A percentile compares a stretch with the other conserved stretches of the same genome.
These are phyloP conservation scores for Lithophane ornitopus DNA, from an alignment of 2,888 invertebrate genomes.

Conservation along the genomic window DNA sequence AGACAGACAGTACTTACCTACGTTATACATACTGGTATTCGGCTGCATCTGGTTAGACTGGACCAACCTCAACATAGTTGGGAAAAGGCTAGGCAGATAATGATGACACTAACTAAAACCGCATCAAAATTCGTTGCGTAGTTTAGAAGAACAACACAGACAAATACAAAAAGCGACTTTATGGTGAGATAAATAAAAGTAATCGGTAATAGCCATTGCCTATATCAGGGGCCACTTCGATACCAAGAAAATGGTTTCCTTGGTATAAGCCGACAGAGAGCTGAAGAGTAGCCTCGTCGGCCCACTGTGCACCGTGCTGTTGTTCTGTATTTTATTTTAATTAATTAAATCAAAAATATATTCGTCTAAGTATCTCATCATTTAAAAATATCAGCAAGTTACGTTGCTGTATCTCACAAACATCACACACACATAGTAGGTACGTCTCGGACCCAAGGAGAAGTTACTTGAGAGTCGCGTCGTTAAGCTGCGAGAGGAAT, in stretches of 20 bases:
- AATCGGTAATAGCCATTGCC: not conserved
- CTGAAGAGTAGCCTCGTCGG: not conserved
- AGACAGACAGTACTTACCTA: not conserved
- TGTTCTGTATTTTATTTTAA: not conserved
- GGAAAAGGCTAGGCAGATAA: too few species aligned
- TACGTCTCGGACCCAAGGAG: conserved; percentile 43
- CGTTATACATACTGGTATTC: not conserved
- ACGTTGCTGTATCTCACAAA: conserved; percentile 9
- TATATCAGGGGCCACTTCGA: not conserved
- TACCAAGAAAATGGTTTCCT: not conserved
- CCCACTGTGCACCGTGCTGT: not conserved
- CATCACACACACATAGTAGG: conserved; percentile 32
- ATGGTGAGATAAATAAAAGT: not conserved
- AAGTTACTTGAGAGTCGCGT: conserved; percentile 78
- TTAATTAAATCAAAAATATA: too few species aligned
- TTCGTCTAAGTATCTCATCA: not conserved
- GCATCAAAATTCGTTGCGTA: not conserved
- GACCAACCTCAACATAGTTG: too few species aligned
- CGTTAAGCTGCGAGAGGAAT: conserved; percentile 83
- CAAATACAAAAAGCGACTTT: too few species aligned
- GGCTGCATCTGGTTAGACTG: too few species aligned
- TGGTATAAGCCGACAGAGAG: not conserved
- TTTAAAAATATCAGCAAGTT: not conserved
- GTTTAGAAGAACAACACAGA: not conserved
- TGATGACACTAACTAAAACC: not conserved